Percentiles rank a stretch among this genome's conserved stretches.
Conservation (phyloP, 2,888 invertebrate genomes). For the Lacanobia oleracea region DNA sequence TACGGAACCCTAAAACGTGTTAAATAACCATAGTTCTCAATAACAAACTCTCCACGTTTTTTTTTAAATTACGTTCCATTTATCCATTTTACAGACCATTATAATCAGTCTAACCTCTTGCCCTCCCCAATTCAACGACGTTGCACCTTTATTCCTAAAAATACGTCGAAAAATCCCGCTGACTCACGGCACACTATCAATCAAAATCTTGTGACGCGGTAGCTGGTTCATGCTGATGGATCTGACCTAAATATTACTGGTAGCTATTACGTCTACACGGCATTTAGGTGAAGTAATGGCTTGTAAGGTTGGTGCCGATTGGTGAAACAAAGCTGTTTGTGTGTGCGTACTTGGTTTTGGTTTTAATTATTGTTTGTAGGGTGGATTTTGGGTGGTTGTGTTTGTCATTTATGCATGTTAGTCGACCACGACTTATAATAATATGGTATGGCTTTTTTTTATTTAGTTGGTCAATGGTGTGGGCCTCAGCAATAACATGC, state of each 20-base stretch:
- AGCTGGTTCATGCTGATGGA: slow-evolving; percentile 59
- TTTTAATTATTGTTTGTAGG: background rate
- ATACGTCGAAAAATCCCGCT: slow-evolving; percentile 45
- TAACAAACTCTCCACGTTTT: background rate
- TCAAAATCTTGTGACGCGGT: slow-evolving; percentile 63
- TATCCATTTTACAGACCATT: slow-evolving; percentile 1
- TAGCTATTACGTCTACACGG: slow-evolving; percentile 43
- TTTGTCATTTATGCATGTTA: background rate
- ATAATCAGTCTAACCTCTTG: background rate
- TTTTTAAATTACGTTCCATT: background rate
- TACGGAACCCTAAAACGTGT: no score
- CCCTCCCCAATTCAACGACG: slow-evolving; percentile 10
- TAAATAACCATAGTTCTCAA: no score
- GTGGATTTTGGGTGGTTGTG: background rate
- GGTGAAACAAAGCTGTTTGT: background rate
- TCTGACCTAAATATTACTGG: slow-evolving; percentile 66
- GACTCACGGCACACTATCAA: slow-evolving; percentile 62
- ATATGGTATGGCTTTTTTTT: no score
- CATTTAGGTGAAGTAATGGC: slow-evolving; percentile 43
- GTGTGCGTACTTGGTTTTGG: background rate
- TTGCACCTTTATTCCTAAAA: slow-evolving; percentile 47
- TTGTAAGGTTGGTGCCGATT: slow-evolving; percentile 1
- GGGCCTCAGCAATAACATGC: no score
- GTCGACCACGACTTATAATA: no score
- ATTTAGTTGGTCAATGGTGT: no score